Evolutionary conservation across 2,113 vertebrate genomes (phyloP), one percentile per base, ranked within the genome.

Genomic region (Gadus chalcogrammus): DNA sequence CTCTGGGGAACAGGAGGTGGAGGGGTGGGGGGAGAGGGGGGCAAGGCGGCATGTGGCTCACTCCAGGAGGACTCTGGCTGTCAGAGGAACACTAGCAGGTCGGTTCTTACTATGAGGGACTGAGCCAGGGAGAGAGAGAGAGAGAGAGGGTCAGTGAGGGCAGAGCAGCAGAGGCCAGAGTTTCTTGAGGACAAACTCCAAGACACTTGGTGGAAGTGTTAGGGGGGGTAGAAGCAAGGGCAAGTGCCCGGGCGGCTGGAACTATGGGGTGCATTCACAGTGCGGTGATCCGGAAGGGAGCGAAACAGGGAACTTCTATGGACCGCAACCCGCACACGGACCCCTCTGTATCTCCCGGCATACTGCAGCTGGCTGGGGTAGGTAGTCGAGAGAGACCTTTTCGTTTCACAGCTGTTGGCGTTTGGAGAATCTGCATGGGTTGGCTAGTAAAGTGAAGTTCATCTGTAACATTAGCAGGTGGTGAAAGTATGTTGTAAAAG

Each of bases 241-340:
- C 55, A 58, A 58, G 67, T 5, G 62, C 64, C 31, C 15, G 55
- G 65, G 63, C 24, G 12, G 55, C 70, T 59, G 78, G 67, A 79
- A 84, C 56, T n/a, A 92, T 92, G 91, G 91, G 91, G 24, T 91
- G 91, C 71, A 48, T 89, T 77, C 86, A 88, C 67, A 90, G 87
- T 73, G 75, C 60, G 0, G 42, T 73, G 27, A n/a, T 55, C 3
- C 58, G 42, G 42, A 48, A 48, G 42, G 42, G 12, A 71, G 27
- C 0, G 67, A 62, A 61, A 53, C 52, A 9, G 42, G 42, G 9
- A 48, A 9, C 42, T 12, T 13, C 12, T 48, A 48, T 48, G 42
- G 42, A 48, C 42, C 42, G 11, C 42, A 9, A 48, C 42, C 42
- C 42, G 42, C 42, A 48, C 42, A 13, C 42, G 42, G 73, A 84